These are phyloP conservation scores for Lepidurus arcticus DNA, from an alignment of 1,140 invertebrate genomes.

Conservation along the genomic window DNA sequence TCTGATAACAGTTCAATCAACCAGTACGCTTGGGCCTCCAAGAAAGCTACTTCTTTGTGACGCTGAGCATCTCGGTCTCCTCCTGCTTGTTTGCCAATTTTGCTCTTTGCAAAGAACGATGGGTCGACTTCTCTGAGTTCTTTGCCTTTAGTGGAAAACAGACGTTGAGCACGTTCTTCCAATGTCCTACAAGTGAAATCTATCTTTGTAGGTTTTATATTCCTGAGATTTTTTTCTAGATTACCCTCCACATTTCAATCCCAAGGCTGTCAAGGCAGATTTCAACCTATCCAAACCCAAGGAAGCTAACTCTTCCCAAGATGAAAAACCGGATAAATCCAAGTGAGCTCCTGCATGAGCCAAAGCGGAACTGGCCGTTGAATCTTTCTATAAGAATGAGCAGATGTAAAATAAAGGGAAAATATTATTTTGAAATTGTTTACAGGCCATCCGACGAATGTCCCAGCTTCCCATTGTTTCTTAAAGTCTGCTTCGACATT, in stretches of 20 bases:
- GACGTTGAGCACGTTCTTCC: slow-evolving; percentile 89
- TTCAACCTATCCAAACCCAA: slow-evolving; percentile 95
- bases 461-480: slow-evolving; percentile 78
- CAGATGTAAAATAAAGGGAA: slow-evolving; percentile 18
- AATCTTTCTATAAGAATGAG: slow-evolving; percentile 67
- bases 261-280: slow-evolving; percentile 93
- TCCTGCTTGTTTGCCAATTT: slow-evolving; percentile 57
- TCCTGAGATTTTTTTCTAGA: slow-evolving; percentile 33
- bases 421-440: slow-evolving; percentile 41
- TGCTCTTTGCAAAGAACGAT: slow-evolving; percentile 76
- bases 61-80: slow-evolving; percentile 58
- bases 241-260: slow-evolving; percentile 94
- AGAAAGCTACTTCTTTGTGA: slow-evolving; percentile 70
- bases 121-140: slow-evolving; percentile 74
- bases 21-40: slow-evolving; percentile 85
- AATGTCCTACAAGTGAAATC: slow-evolving; percentile 59
- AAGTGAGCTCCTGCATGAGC: slow-evolving; percentile 90
- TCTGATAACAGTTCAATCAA: slow-evolving; percentile 73
- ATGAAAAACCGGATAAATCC: slow-evolving; percentile 89
- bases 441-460: slow-evolving; percentile 90
- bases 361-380: slow-evolving; percentile 71
- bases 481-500: slow-evolving; percentile 76
- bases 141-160: slow-evolving; percentile 94
- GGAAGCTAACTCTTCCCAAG: slow-evolving; percentile 95
- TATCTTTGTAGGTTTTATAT: slow-evolving; percentile 20